These are phyloP conservation scores for Varecia variegata DNA, from an alignment of 2,797 vertebrate genomes.

Conservation along the genomic window DNA sequence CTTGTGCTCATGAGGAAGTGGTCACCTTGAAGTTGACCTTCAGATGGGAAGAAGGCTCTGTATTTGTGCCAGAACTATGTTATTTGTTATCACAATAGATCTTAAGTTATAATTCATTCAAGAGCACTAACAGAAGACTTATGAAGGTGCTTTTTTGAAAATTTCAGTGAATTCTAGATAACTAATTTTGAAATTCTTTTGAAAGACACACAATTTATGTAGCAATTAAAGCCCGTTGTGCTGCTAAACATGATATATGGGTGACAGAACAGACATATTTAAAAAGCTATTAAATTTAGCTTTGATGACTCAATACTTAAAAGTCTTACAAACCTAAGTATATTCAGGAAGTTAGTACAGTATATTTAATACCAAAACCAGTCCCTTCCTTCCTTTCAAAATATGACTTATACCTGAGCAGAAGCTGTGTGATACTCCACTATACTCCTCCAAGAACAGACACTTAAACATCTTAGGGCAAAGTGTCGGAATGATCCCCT, in stretches of 20 bases:
- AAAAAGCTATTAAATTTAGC: neutral
- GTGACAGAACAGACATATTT: neutral
- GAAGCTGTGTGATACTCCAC: neutral
- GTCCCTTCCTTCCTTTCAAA: neutral
- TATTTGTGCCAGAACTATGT: neutral
- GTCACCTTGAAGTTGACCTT: neutral
- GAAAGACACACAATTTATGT: neutral
- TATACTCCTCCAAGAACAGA: neutral
- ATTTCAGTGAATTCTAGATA: neutral
- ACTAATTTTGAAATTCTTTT: neutral
- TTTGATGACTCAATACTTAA: neutral
- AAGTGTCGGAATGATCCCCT: neutral
- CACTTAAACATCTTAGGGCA: neutral
- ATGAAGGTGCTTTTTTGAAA: neutral
- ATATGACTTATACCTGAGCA: neutral
- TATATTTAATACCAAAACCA: neutral
- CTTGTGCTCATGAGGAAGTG: neutral
- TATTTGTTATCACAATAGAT: neutral
- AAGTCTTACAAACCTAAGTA: neutral
- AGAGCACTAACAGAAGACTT: neutral
- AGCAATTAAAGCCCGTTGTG: neutral
- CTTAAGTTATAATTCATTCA: neutral
- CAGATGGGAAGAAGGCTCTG: neutral
- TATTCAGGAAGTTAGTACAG: neutral
- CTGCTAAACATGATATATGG: neutral